Percentiles rank a stretch among this genome's conserved stretches.
These are phyloP conservation scores for Corynorhinus townsendii DNA, from an alignment of 2,113 vertebrate species.

Conservation along the genomic window DNA sequence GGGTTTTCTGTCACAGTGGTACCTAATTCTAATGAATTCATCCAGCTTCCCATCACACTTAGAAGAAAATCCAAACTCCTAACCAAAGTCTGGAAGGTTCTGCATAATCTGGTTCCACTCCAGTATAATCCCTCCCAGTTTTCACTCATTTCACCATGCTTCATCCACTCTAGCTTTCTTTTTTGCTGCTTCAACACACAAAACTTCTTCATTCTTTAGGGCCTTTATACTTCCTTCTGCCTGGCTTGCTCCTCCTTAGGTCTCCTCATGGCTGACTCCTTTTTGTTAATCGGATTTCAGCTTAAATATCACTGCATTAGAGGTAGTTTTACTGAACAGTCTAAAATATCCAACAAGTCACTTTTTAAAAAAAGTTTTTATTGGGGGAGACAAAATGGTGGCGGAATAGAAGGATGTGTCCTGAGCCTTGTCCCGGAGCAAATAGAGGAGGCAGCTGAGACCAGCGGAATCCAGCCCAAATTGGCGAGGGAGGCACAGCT, in stretches of 20 bases:
- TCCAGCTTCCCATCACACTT: background rate
- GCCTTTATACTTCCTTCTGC: background rate
- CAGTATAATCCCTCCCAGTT: background rate
- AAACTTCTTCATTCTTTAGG: background rate
- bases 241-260: background rate
- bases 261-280: background rate
- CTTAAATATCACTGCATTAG: background rate
- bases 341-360: background rate
- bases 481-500: no score
- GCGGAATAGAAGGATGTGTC: no score
- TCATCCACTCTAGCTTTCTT: background rate
- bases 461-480: no score
- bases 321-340: background rate
- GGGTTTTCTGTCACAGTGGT: background rate
- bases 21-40: background rate
- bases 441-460: no score
- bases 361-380: no score
- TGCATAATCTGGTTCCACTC: background rate
- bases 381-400: no score
- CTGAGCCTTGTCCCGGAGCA: no score
- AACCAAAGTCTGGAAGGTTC: background rate
- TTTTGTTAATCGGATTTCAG: background rate
- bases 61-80: conserved; percentile 27
- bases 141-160: background rate
- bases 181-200: background rate